These are phyloP conservation scores for Agapornis roseicollis DNA, from an alignment of 2,113 vertebrate genomes.

Conservation along the genomic window DNA sequence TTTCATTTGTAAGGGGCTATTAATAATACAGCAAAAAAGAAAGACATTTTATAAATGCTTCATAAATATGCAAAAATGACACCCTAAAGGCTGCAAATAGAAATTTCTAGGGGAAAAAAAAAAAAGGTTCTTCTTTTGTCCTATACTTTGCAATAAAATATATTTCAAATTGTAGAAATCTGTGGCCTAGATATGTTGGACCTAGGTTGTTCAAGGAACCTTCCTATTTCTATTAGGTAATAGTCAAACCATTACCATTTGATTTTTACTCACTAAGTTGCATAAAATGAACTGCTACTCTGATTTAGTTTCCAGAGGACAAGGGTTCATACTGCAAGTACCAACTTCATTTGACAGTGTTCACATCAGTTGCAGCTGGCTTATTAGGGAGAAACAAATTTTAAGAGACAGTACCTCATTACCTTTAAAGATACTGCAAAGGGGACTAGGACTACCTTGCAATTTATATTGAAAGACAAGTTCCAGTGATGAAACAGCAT, in stretches of 20 bases:
- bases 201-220: background rate
- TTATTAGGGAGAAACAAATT: background rate
- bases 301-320: background rate
- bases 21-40: background rate
- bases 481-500: background rate
- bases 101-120: background rate
- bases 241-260: background rate
- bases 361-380: background rate
- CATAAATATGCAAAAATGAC: background rate
- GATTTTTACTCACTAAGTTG: background rate
- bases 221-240: background rate
- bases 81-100: background rate
- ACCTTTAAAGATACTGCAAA: background rate
- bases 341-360: background rate
- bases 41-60: background rate
- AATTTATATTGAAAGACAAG: background rate
- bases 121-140: background rate
- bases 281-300: background rate
- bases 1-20: background rate
- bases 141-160: background rate
- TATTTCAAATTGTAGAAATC: background rate
- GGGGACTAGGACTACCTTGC: background rate
- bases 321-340: background rate
- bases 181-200: background rate
- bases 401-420: background rate